Conservation (phyloP, 2,797 vertebrate genomes). For the Callimico goeldii region DNA sequence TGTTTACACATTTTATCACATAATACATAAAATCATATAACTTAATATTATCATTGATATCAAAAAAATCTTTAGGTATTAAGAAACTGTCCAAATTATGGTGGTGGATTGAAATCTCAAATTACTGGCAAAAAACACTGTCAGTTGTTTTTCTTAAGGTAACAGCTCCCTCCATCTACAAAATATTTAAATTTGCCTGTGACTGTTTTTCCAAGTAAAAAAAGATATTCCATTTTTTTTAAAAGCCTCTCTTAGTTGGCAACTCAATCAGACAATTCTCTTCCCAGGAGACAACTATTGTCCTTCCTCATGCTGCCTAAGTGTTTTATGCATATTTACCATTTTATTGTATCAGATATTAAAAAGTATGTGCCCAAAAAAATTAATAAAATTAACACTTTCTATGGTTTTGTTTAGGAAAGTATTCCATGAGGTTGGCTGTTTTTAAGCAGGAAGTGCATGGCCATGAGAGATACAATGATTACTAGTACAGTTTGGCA, state of each 20-base stretch:
- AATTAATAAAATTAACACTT: not conserved
- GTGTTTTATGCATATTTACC: not conserved
- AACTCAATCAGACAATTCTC: not conserved
- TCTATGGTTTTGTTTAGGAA: not conserved
- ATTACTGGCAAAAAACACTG: not conserved
- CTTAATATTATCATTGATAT: not conserved
- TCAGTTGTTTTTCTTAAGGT: not conserved
- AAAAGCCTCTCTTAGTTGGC: not conserved
- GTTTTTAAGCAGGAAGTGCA: not conserved
- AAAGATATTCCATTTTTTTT: not conserved
- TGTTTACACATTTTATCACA: slow-evolving; percentile 3
- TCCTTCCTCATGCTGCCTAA: not conserved
- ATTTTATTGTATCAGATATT: not conserved
- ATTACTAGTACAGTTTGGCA: fast-evolving
- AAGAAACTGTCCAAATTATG: not conserved
- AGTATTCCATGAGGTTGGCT: not conserved
- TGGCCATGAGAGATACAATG: not conserved
- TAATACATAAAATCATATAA: not conserved
- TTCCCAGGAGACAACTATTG: not conserved
- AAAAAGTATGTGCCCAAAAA: not conserved
- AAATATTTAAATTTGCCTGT: not conserved
- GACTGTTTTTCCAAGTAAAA: not conserved
- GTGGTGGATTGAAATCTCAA: not conserved
- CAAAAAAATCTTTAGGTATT: not conserved
- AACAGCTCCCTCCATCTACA: not conserved